Evolutionary conservation across 2,888 invertebrate genomes (phyloP), one percentile per base, ranked within the genome.

Genomic region (Griposia aprilina): DNA sequence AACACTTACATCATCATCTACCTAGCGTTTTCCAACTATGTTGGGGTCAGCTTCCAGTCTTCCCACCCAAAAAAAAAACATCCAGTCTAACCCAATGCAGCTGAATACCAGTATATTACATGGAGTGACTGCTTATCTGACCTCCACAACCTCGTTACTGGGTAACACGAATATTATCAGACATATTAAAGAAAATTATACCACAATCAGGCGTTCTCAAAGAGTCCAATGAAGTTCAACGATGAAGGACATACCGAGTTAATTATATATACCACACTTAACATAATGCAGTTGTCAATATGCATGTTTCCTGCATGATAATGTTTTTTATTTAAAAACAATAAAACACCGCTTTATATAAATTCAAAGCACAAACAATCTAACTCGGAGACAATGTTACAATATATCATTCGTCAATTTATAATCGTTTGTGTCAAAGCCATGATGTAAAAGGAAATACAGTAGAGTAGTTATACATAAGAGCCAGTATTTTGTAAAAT

Each of bases 361-460:
- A 55, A 85, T 80, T 82, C 86, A 23, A 76, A 75, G 66, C 84
- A 84, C 83, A 79, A 17, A 83, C 79, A 84, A 52, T 74, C 41
- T 23, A 62, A 69, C 62, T 26, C 48, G 13, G 30, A 77, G 66
- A 87, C 86, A 87, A 87, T 85, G 74, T 36, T 23, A 81, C 81
- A 76, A 76, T 84, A 69, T 48, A n/a, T 80, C 72, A 78, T 82
- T n/a, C n/a, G 48, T 50, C 71, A 45, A 81, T 67, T 67, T 81
- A 76, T 23, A 71, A 71, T 67, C 48, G 36, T 76, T 69, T 74
- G 63, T 83, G 13, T 36, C 59, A 0, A 13, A 23, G 71, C 74
- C 48, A 59, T 76, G 7, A 71, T 71, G n/a, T 13, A 20, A 50
- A 8, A 1, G 41, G 20, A 36, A 73, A 66, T 50, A 41, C 0